Conservation (phyloP, 2,888 invertebrate genomes). For the Chloroclystis v-ata region DNA sequence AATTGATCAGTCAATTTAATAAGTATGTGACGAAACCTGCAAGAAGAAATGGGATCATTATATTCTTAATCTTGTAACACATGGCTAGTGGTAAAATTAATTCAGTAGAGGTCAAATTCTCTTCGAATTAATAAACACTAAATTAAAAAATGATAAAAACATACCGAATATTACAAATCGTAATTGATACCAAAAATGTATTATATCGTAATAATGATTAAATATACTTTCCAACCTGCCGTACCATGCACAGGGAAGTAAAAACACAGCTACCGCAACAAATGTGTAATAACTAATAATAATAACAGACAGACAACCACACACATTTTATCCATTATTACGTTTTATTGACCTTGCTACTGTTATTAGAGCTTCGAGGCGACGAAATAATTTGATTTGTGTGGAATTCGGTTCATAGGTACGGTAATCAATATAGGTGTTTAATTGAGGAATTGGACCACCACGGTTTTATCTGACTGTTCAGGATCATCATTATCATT, state of each 20-base stretch:
- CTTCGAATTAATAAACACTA: no score
- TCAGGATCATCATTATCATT: no score
- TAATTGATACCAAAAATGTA: no score
- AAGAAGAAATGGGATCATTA: no score
- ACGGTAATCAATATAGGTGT: not conserved
- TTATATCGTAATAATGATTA: no score
- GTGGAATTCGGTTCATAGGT: not conserved
- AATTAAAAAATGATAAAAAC: no score
- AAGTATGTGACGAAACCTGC: no score
- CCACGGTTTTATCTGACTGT: not conserved
- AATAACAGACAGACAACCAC: slow-evolving; percentile 29
- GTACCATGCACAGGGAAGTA: slow-evolving; percentile 34
- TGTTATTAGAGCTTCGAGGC: slow-evolving; percentile 14
- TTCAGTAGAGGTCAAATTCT: no score
- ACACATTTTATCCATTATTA: slow-evolving; percentile 38
- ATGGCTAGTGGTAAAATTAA: no score
- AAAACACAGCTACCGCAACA: slow-evolving; percentile 50
- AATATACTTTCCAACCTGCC: slow-evolving; percentile 31
- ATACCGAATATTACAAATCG: no score
- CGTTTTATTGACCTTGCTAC: slow-evolving; percentile 23
- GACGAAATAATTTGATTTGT: slow-evolving; percentile 3
- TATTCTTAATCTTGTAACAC: no score
- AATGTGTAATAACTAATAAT: slow-evolving; percentile 57
- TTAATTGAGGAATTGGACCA: not conserved
- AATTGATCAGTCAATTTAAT: no score